Evolutionary conservation across 2,888 invertebrate genomes (phyloP).

Genomic region (Mechanitis messenoides): DNA sequence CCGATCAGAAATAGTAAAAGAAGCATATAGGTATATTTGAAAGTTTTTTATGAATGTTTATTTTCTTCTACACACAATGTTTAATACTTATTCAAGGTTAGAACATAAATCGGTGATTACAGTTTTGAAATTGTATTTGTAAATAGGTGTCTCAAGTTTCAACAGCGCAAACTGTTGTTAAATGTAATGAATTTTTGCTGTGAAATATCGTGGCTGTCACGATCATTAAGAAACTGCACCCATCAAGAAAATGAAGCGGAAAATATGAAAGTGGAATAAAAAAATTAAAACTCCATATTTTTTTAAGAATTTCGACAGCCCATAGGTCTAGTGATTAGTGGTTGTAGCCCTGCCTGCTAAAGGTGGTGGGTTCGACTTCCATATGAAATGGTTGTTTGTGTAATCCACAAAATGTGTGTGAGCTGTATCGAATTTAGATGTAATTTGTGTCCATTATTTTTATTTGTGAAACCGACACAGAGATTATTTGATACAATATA

Average conservation of each 20-base stretch:
- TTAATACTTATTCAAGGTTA: constrained; percentile 25
- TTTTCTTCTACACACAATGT: not conserved
- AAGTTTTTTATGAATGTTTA: too few species aligned
- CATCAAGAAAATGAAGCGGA: constrained; percentile 42
- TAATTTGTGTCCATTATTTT: too few species aligned
- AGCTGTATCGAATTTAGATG: too few species aligned
- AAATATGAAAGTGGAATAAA: constrained; percentile 18
- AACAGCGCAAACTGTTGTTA: constrained; percentile 32
- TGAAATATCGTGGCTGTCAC: constrained; percentile 55
- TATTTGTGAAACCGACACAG: too few species aligned
- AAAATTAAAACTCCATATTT: not conserved
- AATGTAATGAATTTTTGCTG: constrained; percentile 48
- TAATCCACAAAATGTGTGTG: too few species aligned
- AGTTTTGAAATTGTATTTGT: constrained; percentile 25
- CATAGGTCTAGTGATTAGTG: too few species aligned
- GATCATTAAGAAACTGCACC: constrained; percentile 51
- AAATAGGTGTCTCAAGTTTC: constrained; percentile 21
- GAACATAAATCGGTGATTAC: constrained; percentile 24
- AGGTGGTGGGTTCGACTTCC: too few species aligned
- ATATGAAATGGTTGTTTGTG: too few species aligned
- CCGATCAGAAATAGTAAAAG: too few species aligned
- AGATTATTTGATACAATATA: too few species aligned
- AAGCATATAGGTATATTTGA: too few species aligned
- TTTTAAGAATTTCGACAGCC: not conserved
- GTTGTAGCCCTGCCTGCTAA: too few species aligned